Percentiles rank a stretch among this genome's conserved stretches.
phyloP scores from a whole-genome alignment of 2,888 invertebrate species.

The Hydropsyche betteni region DNA sequence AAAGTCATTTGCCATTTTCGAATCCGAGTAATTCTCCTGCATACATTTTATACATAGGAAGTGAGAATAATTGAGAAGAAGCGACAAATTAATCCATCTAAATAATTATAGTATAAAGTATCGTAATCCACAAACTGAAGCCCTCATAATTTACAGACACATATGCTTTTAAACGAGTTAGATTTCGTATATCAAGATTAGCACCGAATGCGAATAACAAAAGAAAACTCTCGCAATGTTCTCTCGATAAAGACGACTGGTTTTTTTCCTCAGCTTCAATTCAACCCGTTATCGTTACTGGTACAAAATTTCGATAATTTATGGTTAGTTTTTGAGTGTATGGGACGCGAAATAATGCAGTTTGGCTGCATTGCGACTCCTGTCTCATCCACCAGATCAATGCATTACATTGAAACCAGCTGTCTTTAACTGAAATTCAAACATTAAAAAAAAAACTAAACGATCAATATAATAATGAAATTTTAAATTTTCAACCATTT shows the following conservation, averaged over 20 bases:
- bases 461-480: no score
- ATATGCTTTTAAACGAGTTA: neutral
- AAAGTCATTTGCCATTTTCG: no score
- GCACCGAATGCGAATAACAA: no score
- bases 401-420: neutral
- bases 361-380: conserved; percentile 50
- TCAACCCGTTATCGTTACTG: no score
- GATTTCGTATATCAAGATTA: neutral
- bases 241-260: no score
- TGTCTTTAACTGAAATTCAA: no score
- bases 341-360: conserved; percentile 48
- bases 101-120: neutral
- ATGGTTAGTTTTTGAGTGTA: conserved; percentile 66
- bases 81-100: conserved; percentile 1
- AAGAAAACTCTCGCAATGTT: no score
- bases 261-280: no score
- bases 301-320: conserved; percentile 59
- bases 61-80: neutral
- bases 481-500: no score
- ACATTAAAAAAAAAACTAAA: no score
- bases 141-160: neutral
- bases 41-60: no score
- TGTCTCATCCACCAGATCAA: conserved; percentile 63
- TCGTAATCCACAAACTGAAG: neutral
- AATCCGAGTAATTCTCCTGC: no score